A percentile compares a stretch with the other conserved stretches of the same genome.
phyloP scores from a whole-genome alignment of 1,140 invertebrate species.

The Meloidogyne floridensis region DNA sequence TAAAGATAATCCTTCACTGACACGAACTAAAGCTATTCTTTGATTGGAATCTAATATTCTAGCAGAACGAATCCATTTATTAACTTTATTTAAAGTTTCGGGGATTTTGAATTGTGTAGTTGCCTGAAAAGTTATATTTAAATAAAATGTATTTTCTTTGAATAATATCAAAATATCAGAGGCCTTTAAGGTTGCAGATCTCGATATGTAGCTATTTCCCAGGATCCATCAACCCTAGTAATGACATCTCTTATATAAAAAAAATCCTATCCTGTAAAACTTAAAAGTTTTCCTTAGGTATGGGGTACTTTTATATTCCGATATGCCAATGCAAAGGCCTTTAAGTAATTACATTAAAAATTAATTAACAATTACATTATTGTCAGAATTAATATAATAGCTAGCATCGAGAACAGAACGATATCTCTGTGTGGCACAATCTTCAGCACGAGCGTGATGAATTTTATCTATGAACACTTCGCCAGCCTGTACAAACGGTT shows the following conservation, averaged over 20 bases:
- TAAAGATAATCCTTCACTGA: slow-evolving; percentile 44
- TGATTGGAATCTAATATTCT: slow-evolving; percentile 40
- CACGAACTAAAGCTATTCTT: slow-evolving; percentile 43
- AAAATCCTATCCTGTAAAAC: too few species aligned
- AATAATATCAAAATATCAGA: too few species aligned
- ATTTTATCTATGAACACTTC: slow-evolving; percentile 51
- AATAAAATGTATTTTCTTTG: too few species aligned
- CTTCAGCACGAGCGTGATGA: slow-evolving; percentile 48
- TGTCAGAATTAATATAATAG: slow-evolving; percentile 43
- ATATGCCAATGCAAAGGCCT: too few species aligned
- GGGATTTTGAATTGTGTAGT: slow-evolving; percentile 43
- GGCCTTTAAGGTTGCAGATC: too few species aligned
- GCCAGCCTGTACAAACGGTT: slow-evolving; percentile 43
- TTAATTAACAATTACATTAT: slow-evolving; percentile 24
- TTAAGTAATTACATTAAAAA: too few species aligned
- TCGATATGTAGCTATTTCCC: too few species aligned
- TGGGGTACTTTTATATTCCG: too few species aligned
- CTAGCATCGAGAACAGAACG: slow-evolving; percentile 47
- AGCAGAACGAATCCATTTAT: slow-evolving; percentile 49
- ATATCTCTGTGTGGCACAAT: slow-evolving; percentile 50
- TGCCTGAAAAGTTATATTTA: slow-evolving; percentile 15
- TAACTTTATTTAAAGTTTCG: slow-evolving; percentile 34
- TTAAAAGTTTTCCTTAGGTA: too few species aligned
- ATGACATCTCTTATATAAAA: too few species aligned
- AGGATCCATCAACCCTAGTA: too few species aligned